Evolutionary conservation across 2,113 vertebrate species (phyloP), one percentile per base, ranked within the genome.

Genomic region (Mormyrus iriodes): DNA sequence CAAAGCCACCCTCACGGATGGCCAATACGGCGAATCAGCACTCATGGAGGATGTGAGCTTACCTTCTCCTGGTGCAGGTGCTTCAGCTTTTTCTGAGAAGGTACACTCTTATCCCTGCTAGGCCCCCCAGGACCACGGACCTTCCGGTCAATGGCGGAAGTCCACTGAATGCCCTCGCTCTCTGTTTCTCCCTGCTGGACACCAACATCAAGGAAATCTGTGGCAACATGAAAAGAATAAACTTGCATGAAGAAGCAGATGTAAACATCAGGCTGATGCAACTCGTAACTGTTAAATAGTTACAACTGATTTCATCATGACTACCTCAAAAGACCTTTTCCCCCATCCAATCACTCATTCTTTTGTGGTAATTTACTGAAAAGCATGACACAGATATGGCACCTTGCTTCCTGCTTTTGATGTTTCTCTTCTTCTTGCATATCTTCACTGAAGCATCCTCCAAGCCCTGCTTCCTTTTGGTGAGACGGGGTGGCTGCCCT

Each of bases 61-160:
- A 99, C 98, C 97, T 98, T 98, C 94, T 98, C 96, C 85, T 95
- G 96, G 92, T 97, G 96, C 89, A 97, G 93, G 42, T 96, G 94
- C 90, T 97, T 97, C 58, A 98, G 91, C 91, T 97, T 98, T 90
- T 96, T 97, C 79, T 95, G 92, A 0, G 95, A 95, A 3, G 93
- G 92, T 42, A 95, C 96, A 87, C 95, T 96, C 88, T 96, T 95
- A 27, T 35, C 92, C 35, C 93, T 94, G 46, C 91, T 76, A 21
- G 55, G 31, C 19, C 15, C 86, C 21, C 39, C 52, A 58, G 39
- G 10, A 87, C 92, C 94, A 88, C 95, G 93, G 0, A 93, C 89
- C 89, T 95, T 97, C 90, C 91, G 94, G 91, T 97, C 95, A 90
- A 96, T 65, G 17, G 97, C 95, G 9, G 98, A 97, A 24, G 95